Base-by-base conservation (phyloP, 2,888 invertebrate genomes). In the Melanotus villosus region DNA sequence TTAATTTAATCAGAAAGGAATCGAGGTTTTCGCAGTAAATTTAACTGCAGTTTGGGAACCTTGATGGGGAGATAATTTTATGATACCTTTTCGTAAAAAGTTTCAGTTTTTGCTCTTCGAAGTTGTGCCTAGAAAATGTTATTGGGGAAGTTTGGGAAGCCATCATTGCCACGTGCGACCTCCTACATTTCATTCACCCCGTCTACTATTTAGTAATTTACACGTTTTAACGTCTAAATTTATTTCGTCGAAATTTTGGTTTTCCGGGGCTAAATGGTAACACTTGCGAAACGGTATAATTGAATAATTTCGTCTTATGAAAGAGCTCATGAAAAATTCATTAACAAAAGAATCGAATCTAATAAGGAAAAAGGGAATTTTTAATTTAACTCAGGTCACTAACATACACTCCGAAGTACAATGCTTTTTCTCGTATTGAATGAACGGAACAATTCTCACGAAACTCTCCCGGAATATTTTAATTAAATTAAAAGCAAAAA, bases 401-500 rank as follows among this genome's bases (percentile, higher is more conserved):
- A 45, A 26, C 58, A 43, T 26, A 41, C n/a, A n/a, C 26, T 58
- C 26, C 32, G 32, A 23, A 58, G 30, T 12, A 59, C 58, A 41
- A 36, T 19, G 45, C 45, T 34, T 19, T 36, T 56, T 56, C n/a
- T 5, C 26, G 23, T 12, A 47, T n/a, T 10, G 47, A 47, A 47
- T 47, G 47, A 47, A 47, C 23, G 47, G 47, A 34, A 52, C 52
- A 52, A 52, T 52, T 52, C 32, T 34, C 47, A 47, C 47, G 47
- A 19, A 34, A 34, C 52, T 52, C 50, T 19, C n/a, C 52, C 52
- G 52, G 62, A 50, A 62, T 62, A 62, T 62, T 62, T 62, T 62
- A 62, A 62, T 62, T 62, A 62, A 62, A 62, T 62, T 62, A 62
- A 52, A 52, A 62, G 38, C 32, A 62, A 26, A 60, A 62, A 52